phyloP scores from a whole-genome alignment of 1,140 invertebrate species.

The Aphaenogaster rudis region DNA sequence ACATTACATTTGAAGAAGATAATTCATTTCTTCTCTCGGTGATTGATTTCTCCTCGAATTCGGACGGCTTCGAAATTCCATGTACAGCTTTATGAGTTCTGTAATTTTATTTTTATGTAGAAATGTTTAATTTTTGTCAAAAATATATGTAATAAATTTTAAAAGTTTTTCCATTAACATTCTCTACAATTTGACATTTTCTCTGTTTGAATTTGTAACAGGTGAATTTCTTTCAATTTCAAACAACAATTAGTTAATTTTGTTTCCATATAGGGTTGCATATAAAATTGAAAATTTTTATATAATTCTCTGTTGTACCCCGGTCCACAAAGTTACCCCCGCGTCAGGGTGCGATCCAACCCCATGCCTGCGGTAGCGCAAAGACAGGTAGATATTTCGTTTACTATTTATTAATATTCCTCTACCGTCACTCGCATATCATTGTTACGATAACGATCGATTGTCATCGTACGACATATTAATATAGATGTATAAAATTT shows the following conservation, averaged over 20 bases:
- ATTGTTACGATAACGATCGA: slow-evolving; percentile 81
- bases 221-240: too few relatives aligned
- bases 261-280: background rate
- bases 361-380: slow-evolving; percentile 49
- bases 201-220: too few relatives aligned
- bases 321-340: background rate
- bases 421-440: slow-evolving; percentile 81
- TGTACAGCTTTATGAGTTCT: background rate
- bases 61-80: background rate
- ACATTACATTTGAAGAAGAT: background rate
- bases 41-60: background rate
- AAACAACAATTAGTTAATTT: background rate
- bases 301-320: background rate
- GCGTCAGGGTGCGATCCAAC: background rate
- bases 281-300: background rate
- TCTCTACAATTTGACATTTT: too few relatives aligned
- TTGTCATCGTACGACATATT: slow-evolving; percentile 78
- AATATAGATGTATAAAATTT: slow-evolving; percentile 85
- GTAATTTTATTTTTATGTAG: too few relatives aligned
- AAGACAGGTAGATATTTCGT: slow-evolving; percentile 51
- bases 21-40: background rate
- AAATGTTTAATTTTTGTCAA: too few relatives aligned
- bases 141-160: too few relatives aligned
- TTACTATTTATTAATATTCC: slow-evolving; percentile 80
- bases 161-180: too few relatives aligned